phyloP scores from a whole-genome alignment of 2,797 vertebrate genomes.

The Sebastes itinus region DNA sequence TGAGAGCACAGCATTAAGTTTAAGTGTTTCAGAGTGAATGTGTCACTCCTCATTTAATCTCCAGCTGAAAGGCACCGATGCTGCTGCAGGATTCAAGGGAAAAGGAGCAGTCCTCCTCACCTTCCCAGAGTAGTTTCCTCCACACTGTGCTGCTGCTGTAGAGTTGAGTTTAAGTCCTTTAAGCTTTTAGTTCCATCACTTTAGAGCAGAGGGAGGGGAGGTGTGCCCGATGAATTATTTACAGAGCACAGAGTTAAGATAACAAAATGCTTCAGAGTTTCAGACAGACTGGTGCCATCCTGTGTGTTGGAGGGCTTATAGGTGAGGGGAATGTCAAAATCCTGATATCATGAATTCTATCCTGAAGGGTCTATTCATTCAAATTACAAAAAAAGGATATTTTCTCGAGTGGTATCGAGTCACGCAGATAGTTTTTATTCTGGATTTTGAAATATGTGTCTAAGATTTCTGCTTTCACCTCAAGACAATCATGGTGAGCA shows the following conservation, averaged over 20 bases:
- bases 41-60: conserved; percentile 18
- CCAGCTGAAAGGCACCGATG: conserved; percentile 4
- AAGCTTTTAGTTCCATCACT: conserved; percentile 59
- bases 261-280: conserved; percentile 62
- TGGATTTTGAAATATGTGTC: not conserved
- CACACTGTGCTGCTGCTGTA: conserved; percentile 4
- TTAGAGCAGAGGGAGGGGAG: conserved; percentile 13
- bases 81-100: conserved; percentile 12
- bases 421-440: not conserved
- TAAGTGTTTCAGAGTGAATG: not conserved
- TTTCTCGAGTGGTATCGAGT: not conserved
- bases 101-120: not conserved
- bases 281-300: conserved; percentile 53
- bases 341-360: not conserved
- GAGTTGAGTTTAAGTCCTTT: conserved; percentile 44
- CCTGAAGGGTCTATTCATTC: not conserved
- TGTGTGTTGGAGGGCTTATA: not conserved
- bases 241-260: conserved; percentile 58
- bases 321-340: not conserved
- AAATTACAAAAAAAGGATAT: not conserved
- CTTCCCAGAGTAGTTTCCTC: conserved; percentile 39
- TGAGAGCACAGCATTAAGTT: not conserved
- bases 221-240: conserved; percentile 68
- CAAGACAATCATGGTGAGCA: not conserved
- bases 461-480: not conserved